Conservation (phyloP, 53 echinoderm and acorn worm genomes). For the Luidia sarsii region DNA sequence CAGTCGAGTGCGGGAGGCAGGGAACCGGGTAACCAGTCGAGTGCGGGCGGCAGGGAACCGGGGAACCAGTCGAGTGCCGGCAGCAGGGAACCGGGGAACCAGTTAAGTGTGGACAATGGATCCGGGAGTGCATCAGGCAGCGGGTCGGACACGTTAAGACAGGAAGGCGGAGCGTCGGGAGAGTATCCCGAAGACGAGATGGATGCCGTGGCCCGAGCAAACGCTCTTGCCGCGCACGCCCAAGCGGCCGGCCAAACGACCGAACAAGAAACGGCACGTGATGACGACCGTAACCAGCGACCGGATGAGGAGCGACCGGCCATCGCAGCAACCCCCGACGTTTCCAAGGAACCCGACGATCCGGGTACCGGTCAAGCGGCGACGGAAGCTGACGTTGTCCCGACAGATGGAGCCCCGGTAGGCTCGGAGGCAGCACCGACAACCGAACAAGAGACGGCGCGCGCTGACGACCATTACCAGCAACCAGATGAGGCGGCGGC, state of each 20-base stretch:
- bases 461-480: not conserved
- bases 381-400: too few species aligned
- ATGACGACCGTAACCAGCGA: not conserved
- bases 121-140: not conserved
- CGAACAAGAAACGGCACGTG: not conserved
- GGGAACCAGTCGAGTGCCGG: too few species aligned
- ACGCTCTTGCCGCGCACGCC: too few species aligned
- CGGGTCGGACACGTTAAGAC: not conserved
- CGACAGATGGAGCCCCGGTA: too few species aligned
- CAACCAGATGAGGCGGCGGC: not conserved
- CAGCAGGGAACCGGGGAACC: too few species aligned
- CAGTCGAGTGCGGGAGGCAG: too few species aligned
- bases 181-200: conserved; percentile 2
- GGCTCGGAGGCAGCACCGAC: not conserved
- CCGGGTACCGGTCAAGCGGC: not conserved
- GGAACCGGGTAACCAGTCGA: too few species aligned
- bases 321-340: too few species aligned
- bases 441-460: not conserved
- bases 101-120: too few species aligned
- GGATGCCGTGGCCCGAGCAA: conserved; percentile 19
- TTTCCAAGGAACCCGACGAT: not conserved
- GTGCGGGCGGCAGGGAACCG: too few species aligned
- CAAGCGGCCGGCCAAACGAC: not conserved
- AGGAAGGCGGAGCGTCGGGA: too few species aligned
- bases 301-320: not conserved